Evolutionary conservation across 2,113 vertebrate species (phyloP), one percentile per base, ranked within the genome.

Genomic region (Oreotragus oreotragus): DNA sequence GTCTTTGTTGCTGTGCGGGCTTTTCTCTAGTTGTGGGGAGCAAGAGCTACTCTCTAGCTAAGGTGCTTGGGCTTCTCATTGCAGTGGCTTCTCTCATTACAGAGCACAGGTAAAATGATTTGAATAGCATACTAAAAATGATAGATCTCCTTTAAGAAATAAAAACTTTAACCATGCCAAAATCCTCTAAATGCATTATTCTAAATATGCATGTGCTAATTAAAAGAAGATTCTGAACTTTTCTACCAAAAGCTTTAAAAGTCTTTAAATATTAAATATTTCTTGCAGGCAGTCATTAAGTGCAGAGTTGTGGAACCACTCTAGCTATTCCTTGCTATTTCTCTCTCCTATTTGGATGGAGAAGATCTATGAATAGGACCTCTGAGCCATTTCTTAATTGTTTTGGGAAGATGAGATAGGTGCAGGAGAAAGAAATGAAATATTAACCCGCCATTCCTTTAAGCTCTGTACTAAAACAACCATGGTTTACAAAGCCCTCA

Each of bases 221-320:
- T 96, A 83, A 92, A 94, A 43, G 33, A 93, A 89, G 19, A 90
- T 45, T 90, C 45, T 96, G 5, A 30, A 28, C 53, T 64, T 96
- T 95, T 84, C 83, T 27, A 33, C 28, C 30, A 62, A 89, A 89
- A 94, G 36, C 58, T 62, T 93, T 96, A 64, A 90, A 97, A 95
- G 15, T 33, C 33, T 95, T 97, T 80, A 96, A 88, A 55, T 93
- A 88, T 70, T 96, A 96, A 93, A 93, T 89, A 95, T 96, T 94
- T 96, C 33, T 43, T 95, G 86, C 1, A 97, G 66, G 39, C 33
- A 10, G 10, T 97, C 57, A 80, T 95, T 96, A 95, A 94, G 21
- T 80, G 28, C 57, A 92, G 84, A 90, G 39, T 57, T 90, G 15
- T 94, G 30, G 64, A 47, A 77, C 5, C 6, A 94, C 64, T 91